phyloP scores from a whole-genome alignment of 2,113 vertebrate species.

The Gymnorhina tibicen region DNA sequence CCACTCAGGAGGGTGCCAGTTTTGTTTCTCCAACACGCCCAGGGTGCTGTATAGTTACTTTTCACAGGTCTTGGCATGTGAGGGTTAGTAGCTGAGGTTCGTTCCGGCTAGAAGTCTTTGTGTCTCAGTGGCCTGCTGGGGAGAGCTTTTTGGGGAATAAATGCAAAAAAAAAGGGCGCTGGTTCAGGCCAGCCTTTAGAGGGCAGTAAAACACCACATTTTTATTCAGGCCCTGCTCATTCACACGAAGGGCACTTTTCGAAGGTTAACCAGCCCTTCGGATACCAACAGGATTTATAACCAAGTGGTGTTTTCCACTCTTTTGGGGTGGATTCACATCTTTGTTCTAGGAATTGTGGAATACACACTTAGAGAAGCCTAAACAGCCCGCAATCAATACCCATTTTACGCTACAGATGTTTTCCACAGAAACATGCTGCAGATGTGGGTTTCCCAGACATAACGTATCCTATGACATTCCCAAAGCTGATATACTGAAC shows the following conservation, averaged over 20 bases:
- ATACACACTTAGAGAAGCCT: not conserved
- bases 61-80: not conserved
- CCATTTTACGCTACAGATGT: not conserved
- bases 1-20: not conserved
- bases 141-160: not conserved
- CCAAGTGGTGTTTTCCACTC: not conserved
- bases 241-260: not conserved
- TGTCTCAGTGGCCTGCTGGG: not conserved
- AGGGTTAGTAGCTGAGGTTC: not conserved
- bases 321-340: not conserved
- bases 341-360: not conserved
- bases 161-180: too few species aligned
- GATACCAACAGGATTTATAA: not conserved
- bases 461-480: fast-evolving
- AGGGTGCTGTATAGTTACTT: not conserved
- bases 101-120: not conserved
- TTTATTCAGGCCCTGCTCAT: not conserved
- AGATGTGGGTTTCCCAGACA: not conserved
- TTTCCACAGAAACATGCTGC: fast-evolving
- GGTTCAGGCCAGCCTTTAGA: slow-evolving; percentile 22
- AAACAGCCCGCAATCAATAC: not conserved
- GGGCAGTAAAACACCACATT: slow-evolving; percentile 52
- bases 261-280: slow-evolving; percentile 4
- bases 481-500: not conserved
- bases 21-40: not conserved